Base-by-base conservation (phyloP, 2,113 vertebrate species). In the Channa argus region DNA sequence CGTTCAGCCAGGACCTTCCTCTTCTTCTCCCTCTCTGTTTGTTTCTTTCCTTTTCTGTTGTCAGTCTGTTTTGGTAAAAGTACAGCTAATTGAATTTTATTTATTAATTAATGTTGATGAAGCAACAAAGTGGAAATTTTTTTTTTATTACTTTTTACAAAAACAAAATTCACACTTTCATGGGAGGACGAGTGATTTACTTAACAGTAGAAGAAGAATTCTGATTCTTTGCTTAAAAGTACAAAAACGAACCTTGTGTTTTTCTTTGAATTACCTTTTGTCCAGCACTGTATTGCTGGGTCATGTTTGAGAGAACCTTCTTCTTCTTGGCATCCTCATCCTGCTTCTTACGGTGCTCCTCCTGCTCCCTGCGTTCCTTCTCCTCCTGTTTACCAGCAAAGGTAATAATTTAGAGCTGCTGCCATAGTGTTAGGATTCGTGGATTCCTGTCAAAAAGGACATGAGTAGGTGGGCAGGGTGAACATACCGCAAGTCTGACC, bases 21-120 rank as follows among this genome's bases (percentile, higher is more conserved):
- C 92, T 99, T 99, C 93, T 99, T 99, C 74, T 99, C 97, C 65
- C 97, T 81, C 84, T 99, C 98, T 0, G 97, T 99, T 88, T 98
- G 96, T 83, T 96, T 98, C 93, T 98, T 99, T 36, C 96, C 97
- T 82, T 90, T 96, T 73, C 94, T 96, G 66, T 89, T 92, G 52
- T 99, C 98, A 34, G 86, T 92, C 97, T 99, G 91, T 14, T 13
- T 50, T 15, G 1, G 0, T 63, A 45, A 8, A 50, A 56, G 41
- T 5, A 41, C 6, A 44, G 9, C 3, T 8, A 4, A n/a, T 1
- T 47, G 41, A 24, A 10, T 11, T 1, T 38, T 2, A 63, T 24
- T 24, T 24, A 24, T 24, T 24, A n/a, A 2, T 47, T 41, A 24
- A 10, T 11, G 2, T 38, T 2, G 50, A 38, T 47, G 24, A 0